Evolutionary conservation across 1,140 invertebrate species (phyloP).

Genomic region (Sarcophaga peregrina): DNA sequence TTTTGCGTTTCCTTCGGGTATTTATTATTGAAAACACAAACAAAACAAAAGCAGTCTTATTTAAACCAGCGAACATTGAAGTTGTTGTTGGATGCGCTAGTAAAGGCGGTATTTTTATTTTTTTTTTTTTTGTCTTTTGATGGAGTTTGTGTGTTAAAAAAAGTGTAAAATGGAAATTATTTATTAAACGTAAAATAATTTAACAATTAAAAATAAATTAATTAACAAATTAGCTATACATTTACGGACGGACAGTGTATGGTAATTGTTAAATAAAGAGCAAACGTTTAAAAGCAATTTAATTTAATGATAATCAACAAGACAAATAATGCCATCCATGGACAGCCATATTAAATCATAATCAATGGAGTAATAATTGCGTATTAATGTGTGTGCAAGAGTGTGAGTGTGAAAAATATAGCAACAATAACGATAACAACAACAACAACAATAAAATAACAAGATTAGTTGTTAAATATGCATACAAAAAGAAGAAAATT

Average conservation of each 20-base stretch:
- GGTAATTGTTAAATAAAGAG: neutral
- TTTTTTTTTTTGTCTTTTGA: neutral
- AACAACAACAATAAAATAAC: too few species aligned
- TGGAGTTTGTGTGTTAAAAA: neutral
- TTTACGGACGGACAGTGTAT: too few species aligned
- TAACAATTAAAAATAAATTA: neutral
- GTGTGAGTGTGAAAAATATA: too few species aligned
- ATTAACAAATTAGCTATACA: neutral
- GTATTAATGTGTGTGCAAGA: too few species aligned
- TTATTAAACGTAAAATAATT: neutral
- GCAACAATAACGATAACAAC: too few species aligned
- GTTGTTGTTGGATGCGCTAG: neutral
- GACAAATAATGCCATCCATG: too few species aligned
- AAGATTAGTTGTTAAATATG: too few species aligned
- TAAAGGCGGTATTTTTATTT: neutral
- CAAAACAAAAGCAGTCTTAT: constrained; percentile 5
- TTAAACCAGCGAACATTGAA: neutral
- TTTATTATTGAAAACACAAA: neutral
- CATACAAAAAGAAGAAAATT: too few species aligned
- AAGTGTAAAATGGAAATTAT: neutral
- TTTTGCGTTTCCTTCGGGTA: neutral
- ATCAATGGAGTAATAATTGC: too few species aligned
- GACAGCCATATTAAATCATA: too few species aligned
- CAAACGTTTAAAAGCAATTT: neutral
- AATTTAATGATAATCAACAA: too few species aligned